Conservation (phyloP, 2,113 vertebrate genomes). For the Vulpes ferrilata region DNA sequence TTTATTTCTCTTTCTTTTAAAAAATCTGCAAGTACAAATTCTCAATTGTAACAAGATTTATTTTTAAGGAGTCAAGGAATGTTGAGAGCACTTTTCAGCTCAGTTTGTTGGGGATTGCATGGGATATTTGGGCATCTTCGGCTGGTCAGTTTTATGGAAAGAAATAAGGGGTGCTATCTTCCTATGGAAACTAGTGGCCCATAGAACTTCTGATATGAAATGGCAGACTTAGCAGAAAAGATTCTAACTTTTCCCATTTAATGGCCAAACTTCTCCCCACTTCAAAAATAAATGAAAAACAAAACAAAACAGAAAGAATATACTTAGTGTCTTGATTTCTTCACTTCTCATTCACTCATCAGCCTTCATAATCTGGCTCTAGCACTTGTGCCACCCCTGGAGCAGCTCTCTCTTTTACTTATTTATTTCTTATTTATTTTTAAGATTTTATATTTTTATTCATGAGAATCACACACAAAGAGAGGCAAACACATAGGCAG, state of each 20-base stretch:
- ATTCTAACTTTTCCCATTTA: not conserved
- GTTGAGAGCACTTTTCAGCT: not conserved
- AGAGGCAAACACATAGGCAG: too few species aligned
- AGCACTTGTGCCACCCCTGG: accelerated
- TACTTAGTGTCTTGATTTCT: not conserved
- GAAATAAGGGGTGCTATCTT: not conserved
- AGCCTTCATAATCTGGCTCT: not conserved
- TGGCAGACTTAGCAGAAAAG: not conserved
- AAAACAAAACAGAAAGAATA: not conserved
- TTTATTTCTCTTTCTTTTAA: not conserved
- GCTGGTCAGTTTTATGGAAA: not conserved
- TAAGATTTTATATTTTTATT: too few species aligned
- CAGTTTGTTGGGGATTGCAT: not conserved
- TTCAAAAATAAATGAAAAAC: not conserved
- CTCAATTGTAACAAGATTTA: not conserved
- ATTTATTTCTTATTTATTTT: too few species aligned
- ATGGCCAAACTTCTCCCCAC: not conserved
- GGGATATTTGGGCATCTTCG: not conserved
- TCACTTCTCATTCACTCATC: not conserved
- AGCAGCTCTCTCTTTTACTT: too few species aligned
- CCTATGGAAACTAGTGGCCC: too few species aligned
- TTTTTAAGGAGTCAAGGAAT: not conserved
- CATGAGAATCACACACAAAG: too few species aligned
- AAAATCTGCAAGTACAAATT: not conserved
- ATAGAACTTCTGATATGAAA: not conserved